These are phyloP conservation scores for Podabrus alpinus DNA, from an alignment of 2,888 invertebrate species.

Conservation along the genomic window DNA sequence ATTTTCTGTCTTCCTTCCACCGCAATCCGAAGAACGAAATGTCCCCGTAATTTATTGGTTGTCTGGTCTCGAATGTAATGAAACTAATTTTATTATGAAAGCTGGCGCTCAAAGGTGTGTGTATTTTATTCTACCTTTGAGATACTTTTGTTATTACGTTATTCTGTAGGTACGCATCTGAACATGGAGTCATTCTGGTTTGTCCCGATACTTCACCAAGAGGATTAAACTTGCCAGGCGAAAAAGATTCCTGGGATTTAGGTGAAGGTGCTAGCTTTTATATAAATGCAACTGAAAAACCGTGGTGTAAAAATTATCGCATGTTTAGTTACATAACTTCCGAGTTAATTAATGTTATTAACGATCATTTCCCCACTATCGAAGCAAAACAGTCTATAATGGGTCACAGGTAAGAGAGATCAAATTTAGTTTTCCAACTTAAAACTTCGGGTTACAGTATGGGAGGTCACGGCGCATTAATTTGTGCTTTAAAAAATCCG, in stretches of 20 bases:
- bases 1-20: conserved; percentile 89
- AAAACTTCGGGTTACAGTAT: conserved; percentile 68
- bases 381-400: conserved; percentile 72
- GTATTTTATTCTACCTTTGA: not conserved
- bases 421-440: not conserved
- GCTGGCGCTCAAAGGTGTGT: conserved; percentile 84
- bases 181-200: conserved; percentile 84
- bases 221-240: conserved; percentile 85
- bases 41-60: conserved; percentile 89
- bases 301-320: conserved; percentile 89
- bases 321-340: conserved; percentile 95
- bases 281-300: conserved; percentile 86
- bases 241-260: conserved; percentile 92
- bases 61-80: conserved; percentile 91
- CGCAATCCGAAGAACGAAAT: conserved; percentile 67
- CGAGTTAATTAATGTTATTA: conserved; percentile 78
- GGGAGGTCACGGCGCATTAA: conserved; percentile 97
- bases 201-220: conserved; percentile 97
- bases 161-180: conserved; percentile 73
- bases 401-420: conserved; percentile 70
- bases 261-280: conserved; percentile 96
- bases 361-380: conserved; percentile 72
- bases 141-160: not conserved
- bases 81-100: conserved; percentile 94
- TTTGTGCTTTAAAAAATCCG: conserved; percentile 89